phyloP scores from a whole-genome alignment of 2,113 vertebrate species.

The Platycercus adscitus region DNA sequence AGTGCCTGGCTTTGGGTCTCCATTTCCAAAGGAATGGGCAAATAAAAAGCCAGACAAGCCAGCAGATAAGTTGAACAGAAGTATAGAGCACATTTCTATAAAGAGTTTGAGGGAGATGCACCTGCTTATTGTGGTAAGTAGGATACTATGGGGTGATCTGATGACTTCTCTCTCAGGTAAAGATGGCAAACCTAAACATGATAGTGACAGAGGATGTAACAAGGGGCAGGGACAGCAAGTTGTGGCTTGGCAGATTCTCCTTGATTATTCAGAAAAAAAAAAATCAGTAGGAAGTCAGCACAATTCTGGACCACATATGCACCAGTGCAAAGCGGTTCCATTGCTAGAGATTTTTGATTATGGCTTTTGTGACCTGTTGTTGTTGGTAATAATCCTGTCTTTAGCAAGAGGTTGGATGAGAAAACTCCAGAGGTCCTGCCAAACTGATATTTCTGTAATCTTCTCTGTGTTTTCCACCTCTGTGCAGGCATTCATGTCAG shows the following conservation, averaged over 20 bases:
- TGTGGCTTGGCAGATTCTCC: background rate
- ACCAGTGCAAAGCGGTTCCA: background rate
- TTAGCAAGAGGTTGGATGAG: background rate
- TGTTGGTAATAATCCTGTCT: background rate
- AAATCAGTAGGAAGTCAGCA: background rate
- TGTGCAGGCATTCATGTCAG: background rate
- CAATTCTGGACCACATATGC: background rate
- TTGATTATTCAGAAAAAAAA: background rate
- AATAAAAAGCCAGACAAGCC: accelerated
- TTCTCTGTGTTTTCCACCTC: background rate
- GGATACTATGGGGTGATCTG: background rate
- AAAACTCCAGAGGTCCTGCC: background rate
- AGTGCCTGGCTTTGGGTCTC: background rate
- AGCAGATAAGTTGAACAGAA: background rate
- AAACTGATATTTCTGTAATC: background rate
- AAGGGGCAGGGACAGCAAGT: background rate
- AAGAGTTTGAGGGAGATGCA: background rate
- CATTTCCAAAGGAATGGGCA: background rate
- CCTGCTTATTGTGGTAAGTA: background rate
- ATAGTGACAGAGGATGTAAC: background rate
- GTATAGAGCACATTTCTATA: background rate
- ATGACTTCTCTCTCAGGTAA: background rate
- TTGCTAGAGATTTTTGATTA: background rate
- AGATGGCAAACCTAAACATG: background rate
- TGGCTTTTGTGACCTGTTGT: background rate